Evolutionary conservation across 1,140 invertebrate species (phyloP), one percentile per base, ranked within the genome.

Genomic region (Caenorhabditis latens): DNA sequence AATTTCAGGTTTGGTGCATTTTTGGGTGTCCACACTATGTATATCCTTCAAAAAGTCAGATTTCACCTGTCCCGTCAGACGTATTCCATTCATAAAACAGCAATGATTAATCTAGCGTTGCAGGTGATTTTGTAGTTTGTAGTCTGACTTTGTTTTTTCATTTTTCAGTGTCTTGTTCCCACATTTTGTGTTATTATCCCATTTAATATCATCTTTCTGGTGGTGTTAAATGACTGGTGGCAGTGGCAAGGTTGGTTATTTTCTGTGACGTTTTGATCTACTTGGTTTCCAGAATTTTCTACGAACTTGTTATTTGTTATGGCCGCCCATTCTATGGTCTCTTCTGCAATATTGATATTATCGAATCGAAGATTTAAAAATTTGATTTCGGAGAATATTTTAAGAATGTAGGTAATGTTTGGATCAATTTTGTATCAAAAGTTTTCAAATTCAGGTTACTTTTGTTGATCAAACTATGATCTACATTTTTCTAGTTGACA

Each of bases 161-260:
- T 63, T 32, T 63, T 63, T 24, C 24, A 71, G 65, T 43, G 65
- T 71, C n/a, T 46, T 16, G 42, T 71, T 14, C 65, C 65, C 6
- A 43, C 19, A 8, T 4, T 71, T 19, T 71, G 5, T 46, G 42
- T 71, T 5, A 71, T 71, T 19, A 43, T 46, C 14, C 65, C 65
- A n/a, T 71, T 71, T 14, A 71, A 71, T 21, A 43, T 71, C 13
- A 71, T 71, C 19, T 71, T 71, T 42, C 65, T 71, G 19, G 65
- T 71, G 21, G 42, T 71, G 16, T 71, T 43, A 40, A 16, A 71
- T 71, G 65, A 71, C 19, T 71, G 40, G 65, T 71, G 65, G 65
- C 40, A 71, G 16, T 46, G 6, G 43, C 65, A 71, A 71, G 40
- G 65, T 71, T n/a, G n/a, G n/a, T n/a, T n/a, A n/a, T n/a, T n/a